Base-by-base conservation (phyloP, 2,888 invertebrate genomes). In the Drosophila heteroneura region DNA sequence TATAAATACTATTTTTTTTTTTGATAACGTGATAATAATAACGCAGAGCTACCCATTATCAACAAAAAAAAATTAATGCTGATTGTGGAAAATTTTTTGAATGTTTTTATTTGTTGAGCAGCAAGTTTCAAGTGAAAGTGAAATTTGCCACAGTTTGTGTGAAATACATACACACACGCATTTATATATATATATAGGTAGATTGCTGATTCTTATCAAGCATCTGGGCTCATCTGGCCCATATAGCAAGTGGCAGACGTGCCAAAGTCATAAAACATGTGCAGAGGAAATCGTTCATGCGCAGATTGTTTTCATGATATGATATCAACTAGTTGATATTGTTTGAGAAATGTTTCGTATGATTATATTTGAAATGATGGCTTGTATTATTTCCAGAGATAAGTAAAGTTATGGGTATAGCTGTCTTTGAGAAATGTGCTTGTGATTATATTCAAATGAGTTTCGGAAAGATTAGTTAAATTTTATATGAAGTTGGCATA, bases 11-110 rank as follows among this genome's bases (percentile, higher is more conserved):
- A 9, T 47, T 28, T 28, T 12, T 28, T 12, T 28, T 30, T 32
- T 19, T 22, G 81, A 78, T 78, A 78, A 80, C 79, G 79, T 81
- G 82, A 82, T 82, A 78, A 77, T 72, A 78, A 39, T 22, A 47
- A 22, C 9, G 1, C 47, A 2, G 41, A 33, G 30, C 37, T n/a
- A 9, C 7, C 41, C 52, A 79, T 62, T 82, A 74, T 69, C 74
- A 54, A 74, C 9, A 22, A 1, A 19, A 22, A 32, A 26, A 49
- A 44, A 41, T 19, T 12, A 22, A n/a, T 60, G 77, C 62, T 75
- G 81, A 80, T 75, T 79, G 58, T 39, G 61, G 64, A 60, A 60
- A 30, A 28, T 58, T 79, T 56, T 26, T 56, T 2, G 12, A 35
- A 54, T 35, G 7, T 56, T 16, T 56, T 16, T 39, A 37, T 57